Conservation (phyloP, 2,113 vertebrate genomes). For the Heterochromis multidens region DNA sequence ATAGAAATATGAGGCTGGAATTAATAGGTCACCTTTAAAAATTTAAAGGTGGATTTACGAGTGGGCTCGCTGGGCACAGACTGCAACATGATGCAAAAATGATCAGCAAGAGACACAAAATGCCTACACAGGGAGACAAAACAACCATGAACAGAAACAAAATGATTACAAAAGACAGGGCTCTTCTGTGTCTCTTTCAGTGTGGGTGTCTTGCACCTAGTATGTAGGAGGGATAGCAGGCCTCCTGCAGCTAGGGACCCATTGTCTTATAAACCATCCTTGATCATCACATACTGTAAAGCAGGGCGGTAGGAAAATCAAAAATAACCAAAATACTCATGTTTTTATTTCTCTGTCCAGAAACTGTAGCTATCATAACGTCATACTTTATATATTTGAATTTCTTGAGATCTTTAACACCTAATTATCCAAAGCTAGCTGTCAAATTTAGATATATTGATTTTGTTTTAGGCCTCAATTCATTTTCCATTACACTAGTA, state of each 20-base stretch:
- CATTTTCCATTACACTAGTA: not conserved
- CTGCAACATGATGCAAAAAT: not conserved
- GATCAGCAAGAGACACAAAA: not conserved
- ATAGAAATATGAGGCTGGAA: not conserved
- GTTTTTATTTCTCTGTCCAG: not conserved
- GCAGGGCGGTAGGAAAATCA: not conserved
- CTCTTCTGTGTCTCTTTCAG: not conserved
- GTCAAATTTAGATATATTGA: not conserved
- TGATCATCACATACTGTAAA: not conserved
- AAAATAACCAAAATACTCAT: not conserved
- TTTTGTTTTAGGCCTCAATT: slow-evolving; percentile 8
- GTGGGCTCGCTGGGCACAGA: not conserved
- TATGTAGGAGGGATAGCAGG: not conserved
- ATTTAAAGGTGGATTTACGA: not conserved
- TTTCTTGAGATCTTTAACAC: not conserved
- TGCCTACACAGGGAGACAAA: not conserved
- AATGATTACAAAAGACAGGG: not conserved
- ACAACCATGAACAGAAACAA: not conserved
- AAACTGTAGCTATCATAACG: not conserved
- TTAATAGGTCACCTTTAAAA: not conserved
- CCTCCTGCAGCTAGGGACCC: not conserved
- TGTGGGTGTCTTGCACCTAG: not conserved
- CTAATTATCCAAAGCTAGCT: not conserved
- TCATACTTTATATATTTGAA: not conserved
- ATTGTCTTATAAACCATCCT: not conserved